A percentile compares a stretch with the other conserved stretches of the same genome.
phyloP scores from a whole-genome alignment of 92 coral and sea anemone species.

The Hydrozoanthus gracilis region DNA sequence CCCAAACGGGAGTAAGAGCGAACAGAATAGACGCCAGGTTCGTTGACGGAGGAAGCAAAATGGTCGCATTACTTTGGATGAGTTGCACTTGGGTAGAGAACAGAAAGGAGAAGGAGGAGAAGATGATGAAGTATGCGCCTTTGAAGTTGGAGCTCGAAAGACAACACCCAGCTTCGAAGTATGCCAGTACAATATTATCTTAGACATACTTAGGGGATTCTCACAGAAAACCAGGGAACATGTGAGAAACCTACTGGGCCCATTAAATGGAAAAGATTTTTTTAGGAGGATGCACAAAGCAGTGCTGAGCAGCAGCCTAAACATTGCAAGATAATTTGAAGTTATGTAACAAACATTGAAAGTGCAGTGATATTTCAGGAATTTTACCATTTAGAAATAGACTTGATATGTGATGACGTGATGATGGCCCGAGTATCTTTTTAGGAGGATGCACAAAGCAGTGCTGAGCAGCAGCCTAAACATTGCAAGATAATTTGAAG shows the following conservation, averaged over 20 bases:
- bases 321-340: too few relatives aligned
- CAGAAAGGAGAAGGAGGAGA: slow-evolving; percentile 32
- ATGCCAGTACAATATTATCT: neutral
- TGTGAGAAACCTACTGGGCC: too few relatives aligned
- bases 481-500: too few relatives aligned
- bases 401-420: neutral
- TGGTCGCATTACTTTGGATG: too few relatives aligned
- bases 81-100: slow-evolving; percentile 49
- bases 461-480: too few relatives aligned
- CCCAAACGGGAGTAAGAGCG: slow-evolving; percentile 41
- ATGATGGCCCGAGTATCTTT: neutral
- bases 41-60: too few relatives aligned
- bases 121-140: slow-evolving; percentile 45
- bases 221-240: too few relatives aligned
- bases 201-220: slow-evolving; percentile 32
- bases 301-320: too few relatives aligned
- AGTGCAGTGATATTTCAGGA: neutral
- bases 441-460: too few relatives aligned
- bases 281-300: too few relatives aligned
- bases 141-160: slow-evolving; percentile 38
- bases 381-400: neutral
- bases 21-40: slow-evolving; percentile 7
- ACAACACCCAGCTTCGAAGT: slow-evolving; percentile 25
- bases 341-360: too few relatives aligned
- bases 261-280: too few relatives aligned